Base-by-base conservation (phyloP, 2,888 invertebrate species). In the Cosmopolites sordidus region DNA sequence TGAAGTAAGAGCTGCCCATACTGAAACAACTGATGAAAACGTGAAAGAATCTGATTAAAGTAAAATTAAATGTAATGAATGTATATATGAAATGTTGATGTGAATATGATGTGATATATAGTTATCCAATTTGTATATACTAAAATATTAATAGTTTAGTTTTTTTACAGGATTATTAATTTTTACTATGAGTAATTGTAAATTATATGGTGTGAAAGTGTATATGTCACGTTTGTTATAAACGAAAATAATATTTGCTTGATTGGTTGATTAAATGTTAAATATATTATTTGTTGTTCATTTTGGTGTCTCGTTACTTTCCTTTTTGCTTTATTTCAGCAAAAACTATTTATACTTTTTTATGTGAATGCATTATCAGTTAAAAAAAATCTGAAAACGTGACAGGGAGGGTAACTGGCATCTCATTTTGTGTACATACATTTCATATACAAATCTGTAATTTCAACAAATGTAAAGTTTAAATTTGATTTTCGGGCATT, bases 91-190 rank as follows among this genome's bases (percentile, higher is more conserved):
- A 11, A 33, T 33, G 12, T 33, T 17, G 16, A 43, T 43, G 50
- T 50, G 50, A 50, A 51, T 51, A 51, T 45, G 33, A 33, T 66
- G 65, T 67, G 64, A 64, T 66, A 58, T 57, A 56, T 65, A 66
- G 48, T 61, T 33, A 33, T 33, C 33, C 33, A 33, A 11, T 33
- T 33, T 33, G 33, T 33, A 33, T 33, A 33, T 33, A 33, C 33
- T 33, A 33, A 5, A 33, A 12, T 33, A 33, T 62, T 64, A 66
- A 70, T 68, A 66, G 60, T 69, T 66, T 70, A 71, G 68, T 69
- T 72, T 72, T 72, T 72, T 72, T 72, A 71, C 70, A 62, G 62
- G 63, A 62, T 62, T 44, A 29, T 48, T 48, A 60, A 63, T 69
- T 72, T 71, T 68, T 70, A 69, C 66, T 65, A 65, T 53, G 67